phyloP scores from a whole-genome alignment of 1,140 invertebrate genomes.

The Pseudomyrmex sp. region DNA sequence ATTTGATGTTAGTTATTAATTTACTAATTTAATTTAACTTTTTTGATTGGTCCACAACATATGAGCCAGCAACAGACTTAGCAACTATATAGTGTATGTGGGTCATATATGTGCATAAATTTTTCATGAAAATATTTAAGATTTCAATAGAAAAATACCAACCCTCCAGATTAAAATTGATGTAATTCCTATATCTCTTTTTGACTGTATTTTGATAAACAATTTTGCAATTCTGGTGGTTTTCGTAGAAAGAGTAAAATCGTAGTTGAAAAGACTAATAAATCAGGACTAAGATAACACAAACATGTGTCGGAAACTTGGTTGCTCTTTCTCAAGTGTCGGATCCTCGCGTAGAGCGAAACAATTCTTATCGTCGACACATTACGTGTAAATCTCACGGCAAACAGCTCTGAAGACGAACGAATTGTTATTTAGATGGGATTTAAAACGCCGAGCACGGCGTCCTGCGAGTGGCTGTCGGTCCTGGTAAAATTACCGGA shows the following conservation, averaged over 20 bases:
- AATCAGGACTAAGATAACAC: neutral
- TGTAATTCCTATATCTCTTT: neutral
- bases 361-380: conserved; percentile 24
- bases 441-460: conserved; percentile 91
- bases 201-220: neutral
- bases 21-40: no score
- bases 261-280: neutral
- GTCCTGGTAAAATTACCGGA: conserved; percentile 90
- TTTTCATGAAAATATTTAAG: no score
- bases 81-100: no score
- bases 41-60: no score
- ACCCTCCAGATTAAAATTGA: no score
- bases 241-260: neutral
- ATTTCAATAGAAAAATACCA: no score
- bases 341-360: neutral
- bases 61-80: no score
- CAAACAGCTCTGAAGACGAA: neutral
- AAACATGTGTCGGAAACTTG: neutral
- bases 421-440: conserved; percentile 88
- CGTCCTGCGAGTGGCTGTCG: conserved; percentile 95
- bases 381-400: conserved; percentile 21
- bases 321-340: neutral
- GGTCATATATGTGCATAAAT: no score
- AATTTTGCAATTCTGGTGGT: neutral
- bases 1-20: no score